These are phyloP conservation scores for Melipona quadrifasciata DNA, from an alignment of 1,140 invertebrate species.

Conservation along the genomic window DNA sequence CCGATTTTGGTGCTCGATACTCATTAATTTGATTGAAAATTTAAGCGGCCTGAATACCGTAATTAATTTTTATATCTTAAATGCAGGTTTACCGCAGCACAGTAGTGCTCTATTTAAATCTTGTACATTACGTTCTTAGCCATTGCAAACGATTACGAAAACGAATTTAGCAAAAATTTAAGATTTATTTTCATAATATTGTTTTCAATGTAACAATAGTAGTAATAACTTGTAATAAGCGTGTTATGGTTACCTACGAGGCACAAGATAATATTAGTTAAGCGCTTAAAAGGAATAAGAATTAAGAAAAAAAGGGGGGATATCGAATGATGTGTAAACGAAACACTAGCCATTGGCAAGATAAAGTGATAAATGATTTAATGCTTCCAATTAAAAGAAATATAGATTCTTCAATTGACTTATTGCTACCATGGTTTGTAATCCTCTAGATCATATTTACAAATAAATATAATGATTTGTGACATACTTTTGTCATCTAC, in stretches of 20 bases:
- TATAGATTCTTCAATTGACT: slow-evolving; percentile 59
- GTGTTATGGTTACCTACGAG: slow-evolving; percentile 52
- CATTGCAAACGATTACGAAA: neutral
- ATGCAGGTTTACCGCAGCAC: slow-evolving; percentile 11
- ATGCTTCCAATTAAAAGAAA: slow-evolving; percentile 66
- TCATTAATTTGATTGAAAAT: slow-evolving; percentile 43
- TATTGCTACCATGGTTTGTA: slow-evolving; percentile 62
- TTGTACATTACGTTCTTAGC: slow-evolving; percentile 32
- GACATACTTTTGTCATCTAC: slow-evolving; percentile 31
- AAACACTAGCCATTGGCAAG: slow-evolving; percentile 57
- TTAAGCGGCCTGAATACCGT: slow-evolving; percentile 43
- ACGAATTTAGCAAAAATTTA: slow-evolving; percentile 40
- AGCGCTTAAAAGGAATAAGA: slow-evolving; percentile 41
- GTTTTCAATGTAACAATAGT: slow-evolving; percentile 23
- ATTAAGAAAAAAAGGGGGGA: slow-evolving; percentile 24
- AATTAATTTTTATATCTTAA: slow-evolving; percentile 27
- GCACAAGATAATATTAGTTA: slow-evolving; percentile 58
- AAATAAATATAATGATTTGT: slow-evolving; percentile 66
- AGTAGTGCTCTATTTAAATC: slow-evolving; percentile 25
- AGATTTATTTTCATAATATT: slow-evolving; percentile 48
- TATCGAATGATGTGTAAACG: slow-evolving; percentile 57
- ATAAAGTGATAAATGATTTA: slow-evolving; percentile 64
- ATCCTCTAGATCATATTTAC: slow-evolving; percentile 63
- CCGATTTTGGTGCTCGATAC: slow-evolving; percentile 45
- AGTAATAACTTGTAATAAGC: slow-evolving; percentile 22